Base-by-base conservation (phyloP, 2,888 invertebrate genomes). In the Meta bourneti region DNA sequence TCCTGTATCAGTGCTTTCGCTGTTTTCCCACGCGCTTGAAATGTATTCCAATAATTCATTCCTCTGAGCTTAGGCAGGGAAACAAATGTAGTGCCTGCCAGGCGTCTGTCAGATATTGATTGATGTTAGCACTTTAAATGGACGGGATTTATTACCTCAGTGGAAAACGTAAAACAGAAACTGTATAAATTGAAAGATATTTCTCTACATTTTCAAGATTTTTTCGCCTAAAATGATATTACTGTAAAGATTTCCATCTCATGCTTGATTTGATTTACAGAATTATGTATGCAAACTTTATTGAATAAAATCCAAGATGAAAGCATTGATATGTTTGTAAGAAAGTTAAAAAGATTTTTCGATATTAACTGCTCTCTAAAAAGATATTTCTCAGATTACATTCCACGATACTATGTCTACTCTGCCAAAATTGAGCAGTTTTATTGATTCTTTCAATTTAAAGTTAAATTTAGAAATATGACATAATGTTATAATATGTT, bases 41-140 rank as follows among this genome's bases (percentile, higher is more conserved):
- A 84, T 84, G 51, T 75, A 84, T 84, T 84, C 75, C 19, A 61
- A 61, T 61, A 16, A 61, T 61, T 61, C 61, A 61, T 61, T 61
- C 34, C 61, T 61, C 61, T 5, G 16, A 16, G 61, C 61, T 61
- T 61, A 61, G 61, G 16, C 61, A 0, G 61, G 61, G 61, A 61
- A 61, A 61, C 61, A 61, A 61, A 61, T 61, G 61, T 61, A 61
- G 61, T 61, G 61, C 13, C 7, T 61, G 7, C 61, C 61, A 61
- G 61, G 5, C 13, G 11, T 61, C 61, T 61, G 61, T 61, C 61
- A 61, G 13, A 61, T 61, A 61, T 61, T 61, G 61, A 61, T 61
- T 61, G 61, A 61, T 61, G 61, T 61, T 16, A 8, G 7, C 61
- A 16, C 6, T 61, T 61, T 61, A 61, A 61, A 61, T 61, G 61